Conservation (phyloP, 2,113 vertebrate species). For the Cynocephalus volans region DNA sequence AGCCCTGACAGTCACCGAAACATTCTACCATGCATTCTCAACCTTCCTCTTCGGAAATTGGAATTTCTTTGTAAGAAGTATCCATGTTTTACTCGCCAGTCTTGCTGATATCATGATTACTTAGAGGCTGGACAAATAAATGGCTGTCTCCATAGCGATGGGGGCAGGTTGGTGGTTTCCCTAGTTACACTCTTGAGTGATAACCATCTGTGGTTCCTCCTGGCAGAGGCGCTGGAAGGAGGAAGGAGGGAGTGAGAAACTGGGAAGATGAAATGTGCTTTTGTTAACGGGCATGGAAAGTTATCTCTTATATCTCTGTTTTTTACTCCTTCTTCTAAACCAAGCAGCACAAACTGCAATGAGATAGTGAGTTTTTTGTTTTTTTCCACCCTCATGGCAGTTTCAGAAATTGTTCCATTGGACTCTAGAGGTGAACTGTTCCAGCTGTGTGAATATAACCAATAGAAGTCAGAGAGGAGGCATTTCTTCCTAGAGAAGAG, state of each 20-base stretch:
- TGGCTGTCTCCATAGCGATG: conserved; percentile 91
- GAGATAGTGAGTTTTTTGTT: neutral
- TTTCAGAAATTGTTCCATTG: conserved; percentile 27
- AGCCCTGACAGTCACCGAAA: neutral
- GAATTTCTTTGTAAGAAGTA: conserved; percentile 63
- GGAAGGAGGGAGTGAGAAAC: conserved; percentile 79
- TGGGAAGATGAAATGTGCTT: conserved; percentile 79
- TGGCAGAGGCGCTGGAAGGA: conserved; percentile 81
- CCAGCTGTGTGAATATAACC: neutral
- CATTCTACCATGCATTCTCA: neutral
- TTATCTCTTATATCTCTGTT: conserved; percentile 20
- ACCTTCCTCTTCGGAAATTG: neutral
- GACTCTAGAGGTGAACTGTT: conserved; percentile 47
- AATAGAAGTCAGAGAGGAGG: neutral
- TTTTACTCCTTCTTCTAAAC: conserved; percentile 29
- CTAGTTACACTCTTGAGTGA: conserved; percentile 90
- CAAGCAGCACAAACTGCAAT: neutral
- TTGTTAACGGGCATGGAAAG: conserved; percentile 72
- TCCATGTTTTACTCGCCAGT: conserved; percentile 74
- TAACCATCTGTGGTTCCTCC: conserved; percentile 89
- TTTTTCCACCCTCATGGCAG: neutral
- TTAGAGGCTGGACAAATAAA: conserved; percentile 88
- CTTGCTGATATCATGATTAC: conserved; percentile 89
- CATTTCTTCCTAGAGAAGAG: neutral
- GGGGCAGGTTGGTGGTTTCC: conserved; percentile 90